Percentiles rank a stretch among this genome's conserved stretches.
Conservation (phyloP, 2,113 vertebrate genomes). For the Motacilla alba region DNA sequence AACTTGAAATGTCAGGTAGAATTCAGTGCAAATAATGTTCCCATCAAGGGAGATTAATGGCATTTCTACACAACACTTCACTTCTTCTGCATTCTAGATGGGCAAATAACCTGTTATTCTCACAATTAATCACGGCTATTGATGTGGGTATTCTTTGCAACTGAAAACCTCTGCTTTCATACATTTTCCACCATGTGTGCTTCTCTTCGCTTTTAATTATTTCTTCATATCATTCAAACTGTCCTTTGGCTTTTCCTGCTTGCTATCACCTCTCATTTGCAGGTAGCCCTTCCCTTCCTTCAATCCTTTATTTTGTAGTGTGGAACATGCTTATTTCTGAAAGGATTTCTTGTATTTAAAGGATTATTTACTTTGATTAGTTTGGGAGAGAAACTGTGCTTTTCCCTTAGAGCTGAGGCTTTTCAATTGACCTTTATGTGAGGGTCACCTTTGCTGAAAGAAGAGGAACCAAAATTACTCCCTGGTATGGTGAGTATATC, state of each 20-base stretch:
- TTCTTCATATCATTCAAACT: background rate
- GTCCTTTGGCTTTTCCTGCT: background rate
- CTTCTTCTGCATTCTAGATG: conserved; percentile 17
- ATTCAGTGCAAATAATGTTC: conserved; percentile 56
- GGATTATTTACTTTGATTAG: background rate
- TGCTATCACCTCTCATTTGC: background rate
- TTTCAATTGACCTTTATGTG: background rate
- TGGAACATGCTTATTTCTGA: background rate
- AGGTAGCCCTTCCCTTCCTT: background rate
- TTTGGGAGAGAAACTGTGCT: background rate
- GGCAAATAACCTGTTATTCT: conserved; percentile 43
- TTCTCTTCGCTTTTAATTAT: background rate
- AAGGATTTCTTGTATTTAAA: background rate
- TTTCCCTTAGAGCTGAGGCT: background rate
- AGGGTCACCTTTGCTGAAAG: background rate
- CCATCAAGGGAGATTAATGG: conserved; percentile 48
- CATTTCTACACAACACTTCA: conserved; percentile 40
- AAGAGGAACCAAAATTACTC: background rate
- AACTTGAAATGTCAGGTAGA: conserved; percentile 59
- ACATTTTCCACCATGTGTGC: background rate
- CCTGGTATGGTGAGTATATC: background rate
- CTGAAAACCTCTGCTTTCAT: background rate
- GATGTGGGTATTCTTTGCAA: background rate
- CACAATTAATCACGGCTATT: conserved; percentile 18
- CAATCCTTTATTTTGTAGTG: background rate